phyloP scores from a whole-genome alignment of 1,140 invertebrate species.

The Drosophila quadrilineata region DNA sequence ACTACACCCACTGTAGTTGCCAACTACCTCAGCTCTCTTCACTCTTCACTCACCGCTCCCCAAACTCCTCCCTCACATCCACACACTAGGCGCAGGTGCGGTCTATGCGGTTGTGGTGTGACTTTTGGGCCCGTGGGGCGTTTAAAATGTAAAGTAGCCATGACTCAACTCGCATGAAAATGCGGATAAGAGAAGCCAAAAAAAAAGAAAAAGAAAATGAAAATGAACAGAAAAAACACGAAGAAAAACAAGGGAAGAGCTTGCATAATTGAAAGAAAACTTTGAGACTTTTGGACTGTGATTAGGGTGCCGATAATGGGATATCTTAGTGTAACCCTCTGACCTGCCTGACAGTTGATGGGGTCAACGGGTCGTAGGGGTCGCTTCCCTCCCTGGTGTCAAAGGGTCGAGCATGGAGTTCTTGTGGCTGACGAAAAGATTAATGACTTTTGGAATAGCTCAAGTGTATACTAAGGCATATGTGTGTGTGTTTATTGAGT shows the following conservation, averaged over 20 bases:
- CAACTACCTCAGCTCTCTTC: not conserved
- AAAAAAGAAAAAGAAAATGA: constrained; percentile 24
- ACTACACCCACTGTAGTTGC: constrained; percentile 5
- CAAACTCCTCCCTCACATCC: too few species aligned
- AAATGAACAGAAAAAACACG: not conserved
- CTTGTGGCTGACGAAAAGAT: constrained; percentile 31
- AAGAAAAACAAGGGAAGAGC: constrained; percentile 6
- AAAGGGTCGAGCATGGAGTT: constrained; percentile 3
- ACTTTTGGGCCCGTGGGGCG: constrained; percentile 45
- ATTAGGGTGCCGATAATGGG: constrained; percentile 35
- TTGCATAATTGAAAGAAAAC: constrained; percentile 48
- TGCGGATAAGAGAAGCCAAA: constrained; percentile 11
- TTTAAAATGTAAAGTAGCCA: constrained; percentile 62
- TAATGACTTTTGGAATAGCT: constrained; percentile 22
- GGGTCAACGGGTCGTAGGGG: not conserved
- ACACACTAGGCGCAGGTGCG: constrained; percentile 47
- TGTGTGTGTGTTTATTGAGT: not conserved
- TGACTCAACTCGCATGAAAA: not conserved
- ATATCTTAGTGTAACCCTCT: too few species aligned
- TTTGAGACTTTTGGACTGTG: constrained; percentile 27
- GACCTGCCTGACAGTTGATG: not conserved
- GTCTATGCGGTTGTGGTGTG: constrained; percentile 25
- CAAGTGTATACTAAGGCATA: too few species aligned
- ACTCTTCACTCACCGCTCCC: not conserved
- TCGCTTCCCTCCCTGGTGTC: too few species aligned